phyloP scores from a whole-genome alignment of 92 coral and sea anemone species.

The Isaurus tuberculatus region DNA sequence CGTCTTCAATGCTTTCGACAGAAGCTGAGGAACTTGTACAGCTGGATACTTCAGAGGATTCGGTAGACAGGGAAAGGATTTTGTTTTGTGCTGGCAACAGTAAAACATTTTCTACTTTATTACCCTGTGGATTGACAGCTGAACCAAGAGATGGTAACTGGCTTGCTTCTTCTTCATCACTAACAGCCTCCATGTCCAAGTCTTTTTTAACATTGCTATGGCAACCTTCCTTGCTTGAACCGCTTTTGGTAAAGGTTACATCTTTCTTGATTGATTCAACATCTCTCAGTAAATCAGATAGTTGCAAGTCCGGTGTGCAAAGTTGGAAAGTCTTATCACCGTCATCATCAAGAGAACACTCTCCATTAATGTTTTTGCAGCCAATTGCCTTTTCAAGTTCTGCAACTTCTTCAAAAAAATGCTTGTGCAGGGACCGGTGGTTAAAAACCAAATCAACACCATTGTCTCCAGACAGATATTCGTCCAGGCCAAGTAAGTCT shows the following conservation, averaged over 20 bases:
- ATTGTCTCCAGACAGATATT: conserved; percentile 55
- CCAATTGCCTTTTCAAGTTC: conserved; percentile 72
- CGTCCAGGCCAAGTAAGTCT: conserved; percentile 38
- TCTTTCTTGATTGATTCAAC: background rate
- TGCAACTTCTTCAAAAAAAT: conserved; percentile 90
- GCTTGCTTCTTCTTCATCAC: background rate
- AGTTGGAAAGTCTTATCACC: conserved; percentile 1
- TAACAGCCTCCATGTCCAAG: conserved; percentile 8
- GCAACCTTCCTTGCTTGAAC: background rate
- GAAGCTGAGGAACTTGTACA: conserved; percentile 46
- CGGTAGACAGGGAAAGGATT: background rate
- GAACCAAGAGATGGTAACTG: background rate
- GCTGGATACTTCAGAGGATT: conserved; percentile 21
- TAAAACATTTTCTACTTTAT: background rate
- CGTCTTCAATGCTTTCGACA: conserved; percentile 59
- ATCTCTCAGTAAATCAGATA: conserved; percentile 5
- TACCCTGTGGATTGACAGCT: background rate
- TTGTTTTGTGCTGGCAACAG: background rate
- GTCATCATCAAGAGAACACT: background rate
- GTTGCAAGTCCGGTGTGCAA: conserved; percentile 6
- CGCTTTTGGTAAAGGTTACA: background rate
- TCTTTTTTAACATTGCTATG: background rate
- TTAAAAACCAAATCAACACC: conserved; percentile 59
- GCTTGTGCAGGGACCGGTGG: conserved; percentile 61
- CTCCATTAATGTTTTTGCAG: conserved; percentile 7